These are phyloP conservation scores for Acanthococcus lagerstroemiae DNA, from an alignment of 2,888 invertebrate species.

Conservation along the genomic window DNA sequence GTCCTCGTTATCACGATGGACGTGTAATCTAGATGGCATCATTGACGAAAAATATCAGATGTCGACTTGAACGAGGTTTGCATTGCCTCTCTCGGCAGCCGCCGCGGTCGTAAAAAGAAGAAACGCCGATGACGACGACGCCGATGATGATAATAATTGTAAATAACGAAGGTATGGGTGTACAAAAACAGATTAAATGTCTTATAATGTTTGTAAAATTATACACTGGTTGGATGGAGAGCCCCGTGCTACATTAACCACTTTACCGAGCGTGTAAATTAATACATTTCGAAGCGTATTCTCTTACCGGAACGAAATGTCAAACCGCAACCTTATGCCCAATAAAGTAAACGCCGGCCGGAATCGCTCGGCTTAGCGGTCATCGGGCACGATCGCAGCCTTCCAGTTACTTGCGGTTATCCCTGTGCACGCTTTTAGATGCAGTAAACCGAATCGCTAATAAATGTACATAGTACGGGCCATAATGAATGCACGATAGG, in stretches of 20 bases:
- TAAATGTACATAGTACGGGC: not conserved
- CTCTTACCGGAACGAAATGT: slow-evolving; percentile 29
- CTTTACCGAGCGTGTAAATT: slow-evolving; percentile 30
- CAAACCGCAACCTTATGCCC: slow-evolving; percentile 22
- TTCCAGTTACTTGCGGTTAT: not conserved
- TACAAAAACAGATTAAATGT: slow-evolving; percentile 24
- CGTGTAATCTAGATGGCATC: no score
- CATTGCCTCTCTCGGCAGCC: no score
- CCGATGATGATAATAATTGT: no score
- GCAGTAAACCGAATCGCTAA: not conserved
- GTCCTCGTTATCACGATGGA: no score
- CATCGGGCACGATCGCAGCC: not conserved
- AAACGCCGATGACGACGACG: no score
- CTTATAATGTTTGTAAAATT: slow-evolving; percentile 26
- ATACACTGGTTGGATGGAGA: slow-evolving; percentile 14
- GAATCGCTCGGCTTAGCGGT: not conserved
- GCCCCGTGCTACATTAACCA: slow-evolving; percentile 31
- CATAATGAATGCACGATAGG: not conserved
- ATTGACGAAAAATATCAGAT: no score
- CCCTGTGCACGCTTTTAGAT: not conserved
- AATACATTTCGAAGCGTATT: slow-evolving; percentile 30
- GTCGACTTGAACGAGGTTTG: no score
- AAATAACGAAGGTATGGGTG: not conserved
- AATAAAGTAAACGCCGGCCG: not conserved
- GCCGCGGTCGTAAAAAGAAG: no score